Percentiles rank a stretch among this genome's conserved stretches.
These are phyloP conservation scores for Aphodius granarius DNA, from an alignment of 2,888 invertebrate species.

Conservation along the genomic window DNA sequence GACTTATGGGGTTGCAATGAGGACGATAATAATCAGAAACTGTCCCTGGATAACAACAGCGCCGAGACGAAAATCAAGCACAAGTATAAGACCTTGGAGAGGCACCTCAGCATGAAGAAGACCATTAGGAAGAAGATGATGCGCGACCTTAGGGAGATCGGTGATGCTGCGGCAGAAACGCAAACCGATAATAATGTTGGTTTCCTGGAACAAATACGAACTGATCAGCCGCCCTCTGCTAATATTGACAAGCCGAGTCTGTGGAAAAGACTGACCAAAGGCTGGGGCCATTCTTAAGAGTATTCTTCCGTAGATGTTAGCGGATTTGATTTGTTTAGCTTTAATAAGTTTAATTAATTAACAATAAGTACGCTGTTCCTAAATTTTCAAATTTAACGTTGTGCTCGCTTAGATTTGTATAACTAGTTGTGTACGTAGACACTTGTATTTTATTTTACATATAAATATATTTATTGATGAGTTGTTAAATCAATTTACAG, in stretches of 20 bases:
- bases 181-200: slow-evolving; percentile 45
- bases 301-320: slow-evolving; percentile 18
- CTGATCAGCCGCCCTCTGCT: slow-evolving; percentile 53
- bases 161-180: slow-evolving; percentile 47
- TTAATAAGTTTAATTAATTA: slow-evolving; percentile 13
- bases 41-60: slow-evolving; percentile 56
- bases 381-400: neutral
- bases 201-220: slow-evolving; percentile 53
- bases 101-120: slow-evolving; percentile 85
- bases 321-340: slow-evolving; percentile 32
- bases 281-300: slow-evolving; percentile 47
- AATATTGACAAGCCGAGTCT: slow-evolving; percentile 54
- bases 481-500: slow-evolving; percentile 4
- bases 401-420: slow-evolving; percentile 2
- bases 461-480: slow-evolving; percentile 22
- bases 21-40: slow-evolving; percentile 54
- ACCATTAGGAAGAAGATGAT: slow-evolving; percentile 84
- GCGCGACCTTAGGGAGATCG: slow-evolving; percentile 74
- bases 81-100: slow-evolving; percentile 74
- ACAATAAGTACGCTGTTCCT: slow-evolving; percentile 18
- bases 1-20: slow-evolving; percentile 55
- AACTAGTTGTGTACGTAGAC: slow-evolving; percentile 1
- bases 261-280: slow-evolving; percentile 54
- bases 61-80: slow-evolving; percentile 59
- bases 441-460: slow-evolving; percentile 15